phyloP scores from a whole-genome alignment of 1,140 invertebrate genomes.

The Sycobia sp. region DNA sequence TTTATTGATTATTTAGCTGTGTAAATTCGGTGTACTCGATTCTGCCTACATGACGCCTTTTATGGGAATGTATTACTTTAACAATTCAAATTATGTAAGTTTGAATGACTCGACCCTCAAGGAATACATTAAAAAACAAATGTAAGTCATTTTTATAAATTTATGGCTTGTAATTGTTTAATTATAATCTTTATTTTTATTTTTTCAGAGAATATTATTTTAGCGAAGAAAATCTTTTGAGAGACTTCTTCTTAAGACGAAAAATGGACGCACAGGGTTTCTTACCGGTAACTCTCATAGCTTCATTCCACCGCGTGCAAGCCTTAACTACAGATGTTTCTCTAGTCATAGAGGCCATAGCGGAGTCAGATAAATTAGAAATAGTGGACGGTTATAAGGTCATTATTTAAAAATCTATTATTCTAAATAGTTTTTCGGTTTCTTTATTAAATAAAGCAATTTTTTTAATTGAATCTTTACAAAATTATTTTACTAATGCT shows the following conservation, averaged over 20 bases:
- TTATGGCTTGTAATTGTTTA: too few species aligned
- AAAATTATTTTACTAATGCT: constrained; percentile 52
- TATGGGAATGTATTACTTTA: constrained; percentile 69
- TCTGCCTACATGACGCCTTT: constrained; percentile 66
- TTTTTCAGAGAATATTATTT: constrained; percentile 97
- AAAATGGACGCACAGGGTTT: constrained; percentile 96
- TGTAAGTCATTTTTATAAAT: constrained; percentile 66
- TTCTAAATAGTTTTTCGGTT: too few species aligned
- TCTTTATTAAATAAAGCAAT: constrained; percentile 16
- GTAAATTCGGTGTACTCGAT: constrained; percentile 3
- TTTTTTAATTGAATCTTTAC: constrained; percentile 37
- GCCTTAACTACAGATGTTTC: constrained; percentile 83
- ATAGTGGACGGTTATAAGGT: constrained; percentile 79
- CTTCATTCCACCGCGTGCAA: constrained; percentile 93
- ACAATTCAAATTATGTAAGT: constrained; percentile 60
- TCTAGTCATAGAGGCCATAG: constrained; percentile 81
- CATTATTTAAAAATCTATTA: constrained; percentile 29
- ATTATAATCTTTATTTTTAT: constrained; percentile 37
- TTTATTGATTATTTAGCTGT: not conserved
- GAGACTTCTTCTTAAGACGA: constrained; percentile 94
- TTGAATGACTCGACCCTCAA: constrained; percentile 68
- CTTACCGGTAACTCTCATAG: constrained; percentile 90
- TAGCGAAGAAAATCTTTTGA: constrained; percentile 92
- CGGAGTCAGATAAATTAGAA: constrained; percentile 82
- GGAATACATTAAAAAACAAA: constrained; percentile 82